phyloP scores from a whole-genome alignment of 1,140 invertebrate species.

The Caerostris darwini region DNA sequence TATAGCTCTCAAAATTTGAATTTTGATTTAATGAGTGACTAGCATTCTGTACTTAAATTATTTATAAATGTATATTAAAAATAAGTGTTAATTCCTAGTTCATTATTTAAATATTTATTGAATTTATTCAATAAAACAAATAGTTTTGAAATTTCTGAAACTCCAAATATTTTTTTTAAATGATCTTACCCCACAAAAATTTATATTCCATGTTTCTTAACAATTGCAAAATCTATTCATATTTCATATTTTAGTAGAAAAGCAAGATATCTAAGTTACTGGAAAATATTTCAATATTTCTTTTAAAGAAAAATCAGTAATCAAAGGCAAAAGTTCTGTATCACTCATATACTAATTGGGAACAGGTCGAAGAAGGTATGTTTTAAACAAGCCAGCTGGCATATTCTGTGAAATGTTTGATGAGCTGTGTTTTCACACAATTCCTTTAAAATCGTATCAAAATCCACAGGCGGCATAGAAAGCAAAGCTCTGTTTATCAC shows the following conservation, averaged over 20 bases:
- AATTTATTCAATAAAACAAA: no score
- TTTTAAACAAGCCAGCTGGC: background rate
- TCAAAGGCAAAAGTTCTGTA: background rate
- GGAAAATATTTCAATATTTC: background rate
- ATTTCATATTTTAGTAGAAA: background rate
- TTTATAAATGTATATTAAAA: no score
- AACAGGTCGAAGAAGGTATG: background rate
- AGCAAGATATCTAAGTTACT: background rate
- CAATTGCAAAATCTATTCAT: no score
- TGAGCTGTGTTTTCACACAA: slow-evolving; percentile 9
- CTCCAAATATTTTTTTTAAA: no score
- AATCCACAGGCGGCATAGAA: slow-evolving; percentile 38
- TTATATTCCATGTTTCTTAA: no score
- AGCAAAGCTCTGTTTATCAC: slow-evolving; percentile 44
- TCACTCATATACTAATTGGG: slow-evolving; percentile 12
- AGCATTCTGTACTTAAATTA: no score
- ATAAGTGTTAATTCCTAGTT: no score
- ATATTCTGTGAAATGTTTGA: slow-evolving; percentile 50
- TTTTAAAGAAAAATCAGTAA: background rate
- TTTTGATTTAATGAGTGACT: no score
- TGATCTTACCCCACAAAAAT: no score
- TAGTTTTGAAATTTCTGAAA: no score
- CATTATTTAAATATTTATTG: no score
- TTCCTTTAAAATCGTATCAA: slow-evolving; percentile 18
- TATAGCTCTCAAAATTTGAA: no score